Evolutionary conservation across 2,888 invertebrate species (phyloP).

Genomic region (Linnaemya vulpina): DNA sequence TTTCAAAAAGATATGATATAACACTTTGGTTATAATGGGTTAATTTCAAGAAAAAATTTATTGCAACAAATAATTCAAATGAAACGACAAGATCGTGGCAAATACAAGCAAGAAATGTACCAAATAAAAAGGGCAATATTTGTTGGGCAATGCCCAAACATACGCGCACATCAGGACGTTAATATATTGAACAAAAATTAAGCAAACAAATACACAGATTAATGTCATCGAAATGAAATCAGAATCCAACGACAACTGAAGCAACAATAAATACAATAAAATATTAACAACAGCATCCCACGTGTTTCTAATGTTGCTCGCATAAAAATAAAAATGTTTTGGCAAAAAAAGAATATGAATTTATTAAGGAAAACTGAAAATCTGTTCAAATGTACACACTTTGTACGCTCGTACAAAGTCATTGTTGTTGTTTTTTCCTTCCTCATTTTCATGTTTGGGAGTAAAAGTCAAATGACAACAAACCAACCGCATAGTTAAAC

Average conservation of each 20-base stretch:
- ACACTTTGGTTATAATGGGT: conserved; percentile 16
- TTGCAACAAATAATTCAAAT: conserved; percentile 59
- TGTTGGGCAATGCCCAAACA: conserved; percentile 47
- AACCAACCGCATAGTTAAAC: conserved; percentile 41
- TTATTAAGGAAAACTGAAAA: conserved; percentile 52
- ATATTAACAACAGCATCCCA: conserved; percentile 57
- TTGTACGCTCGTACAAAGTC: too few relatives aligned
- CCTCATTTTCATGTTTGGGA: conserved; percentile 33
- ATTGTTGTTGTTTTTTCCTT: neutral
- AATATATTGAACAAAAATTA: conserved; percentile 50
- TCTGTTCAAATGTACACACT: too few relatives aligned
- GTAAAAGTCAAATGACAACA: conserved; percentile 37
- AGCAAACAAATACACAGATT: conserved; percentile 42
- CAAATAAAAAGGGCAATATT: conserved; percentile 43
- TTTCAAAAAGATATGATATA: too few relatives aligned
- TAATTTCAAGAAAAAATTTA: conserved; percentile 55
- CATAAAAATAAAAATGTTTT: conserved; percentile 3
- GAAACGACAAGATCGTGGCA: conserved; percentile 62
- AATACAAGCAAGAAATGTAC: conserved; percentile 29
- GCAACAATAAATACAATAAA: conserved; percentile 23
- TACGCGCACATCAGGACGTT: conserved; percentile 60
- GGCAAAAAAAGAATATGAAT: conserved; percentile 42
- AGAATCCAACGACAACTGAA: conserved; percentile 38
- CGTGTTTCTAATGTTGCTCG: conserved; percentile 67
- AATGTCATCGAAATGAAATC: conserved; percentile 66